Percentiles rank a stretch among this genome's conserved stretches.
These are phyloP conservation scores for Emydoidea blandingii DNA, from an alignment of 2,797 vertebrate genomes.

Conservation along the genomic window DNA sequence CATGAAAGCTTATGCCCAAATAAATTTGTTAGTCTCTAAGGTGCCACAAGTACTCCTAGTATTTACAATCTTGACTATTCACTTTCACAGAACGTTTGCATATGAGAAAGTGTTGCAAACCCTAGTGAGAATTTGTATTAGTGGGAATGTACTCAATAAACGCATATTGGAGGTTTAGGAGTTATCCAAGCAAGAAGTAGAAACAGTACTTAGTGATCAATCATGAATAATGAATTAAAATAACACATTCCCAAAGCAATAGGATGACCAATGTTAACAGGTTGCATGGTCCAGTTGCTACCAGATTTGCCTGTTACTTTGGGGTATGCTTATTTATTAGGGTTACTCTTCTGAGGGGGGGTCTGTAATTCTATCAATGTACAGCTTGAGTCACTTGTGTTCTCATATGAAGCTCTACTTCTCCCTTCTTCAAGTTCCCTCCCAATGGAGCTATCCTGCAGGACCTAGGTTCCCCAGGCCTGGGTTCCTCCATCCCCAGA, in stretches of 20 bases:
- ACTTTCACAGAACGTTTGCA: constrained; percentile 7
- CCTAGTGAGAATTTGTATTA: constrained; percentile 21
- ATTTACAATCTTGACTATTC: constrained; percentile 19
- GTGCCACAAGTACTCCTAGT: background rate
- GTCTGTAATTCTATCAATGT: too few relatives aligned
- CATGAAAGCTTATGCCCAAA: too few relatives aligned
- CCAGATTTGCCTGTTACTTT: too few relatives aligned
- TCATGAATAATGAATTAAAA: background rate
- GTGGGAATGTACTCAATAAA: background rate
- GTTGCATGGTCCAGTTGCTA: background rate
- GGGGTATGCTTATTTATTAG: too few relatives aligned
- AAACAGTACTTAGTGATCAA: background rate
- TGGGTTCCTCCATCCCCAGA: too few relatives aligned
- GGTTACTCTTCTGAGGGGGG: too few relatives aligned
- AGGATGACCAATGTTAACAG: fast-evolving
- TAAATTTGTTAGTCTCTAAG: too few relatives aligned
- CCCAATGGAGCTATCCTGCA: too few relatives aligned
- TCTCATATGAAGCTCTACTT: too few relatives aligned
- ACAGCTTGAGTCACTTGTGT: too few relatives aligned
- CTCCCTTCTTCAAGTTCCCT: too few relatives aligned
- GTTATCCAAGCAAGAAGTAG: background rate
- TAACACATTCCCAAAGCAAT: background rate
- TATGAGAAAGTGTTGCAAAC: background rate
- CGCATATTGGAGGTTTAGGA: background rate
- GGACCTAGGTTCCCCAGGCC: too few relatives aligned